Conservation (phyloP, 1,140 invertebrate species). For the Drosophila malerkotliana region DNA sequence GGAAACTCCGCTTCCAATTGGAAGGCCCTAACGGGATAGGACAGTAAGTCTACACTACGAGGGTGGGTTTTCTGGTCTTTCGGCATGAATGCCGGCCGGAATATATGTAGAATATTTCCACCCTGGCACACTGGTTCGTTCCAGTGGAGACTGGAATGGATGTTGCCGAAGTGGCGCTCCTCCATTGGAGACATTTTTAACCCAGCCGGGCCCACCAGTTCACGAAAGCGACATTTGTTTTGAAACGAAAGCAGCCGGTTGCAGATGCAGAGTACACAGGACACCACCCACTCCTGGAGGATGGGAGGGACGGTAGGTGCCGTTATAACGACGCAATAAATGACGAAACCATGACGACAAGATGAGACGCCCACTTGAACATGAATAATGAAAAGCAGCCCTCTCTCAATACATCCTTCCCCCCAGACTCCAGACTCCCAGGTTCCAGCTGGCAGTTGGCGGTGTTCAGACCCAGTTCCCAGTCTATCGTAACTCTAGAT, state of each 20-base stretch:
- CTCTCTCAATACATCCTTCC: slow-evolving; percentile 18
- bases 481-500: slow-evolving; percentile 2
- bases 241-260: slow-evolving; percentile 68
- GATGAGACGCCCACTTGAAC: slow-evolving; percentile 76
- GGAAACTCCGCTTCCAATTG: slow-evolving; percentile 63
- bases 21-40: slow-evolving; percentile 61
- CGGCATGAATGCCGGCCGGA: slow-evolving; percentile 41
- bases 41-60: slow-evolving; percentile 50
- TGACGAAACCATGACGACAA: slow-evolving; percentile 74
- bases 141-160: slow-evolving; percentile 62
- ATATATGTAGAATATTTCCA: slow-evolving; percentile 47
- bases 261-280: slow-evolving; percentile 27
- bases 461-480: not conserved
- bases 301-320: slow-evolving; percentile 51
- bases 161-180: slow-evolving; percentile 7
- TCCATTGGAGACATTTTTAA: slow-evolving; percentile 10
- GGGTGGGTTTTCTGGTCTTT: slow-evolving; percentile 40
- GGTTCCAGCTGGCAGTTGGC: not conserved
- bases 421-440: too few relatives aligned
- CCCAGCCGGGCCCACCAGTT: not conserved
- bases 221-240: slow-evolving; percentile 67
- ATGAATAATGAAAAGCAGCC: slow-evolving; percentile 61
- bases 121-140: slow-evolving; percentile 50
- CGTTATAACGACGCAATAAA: slow-evolving; percentile 80
- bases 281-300: too few relatives aligned